Evolutionary conservation across 2,888 invertebrate species (phyloP).

Genomic region (Siphlonurus alternatus): DNA sequence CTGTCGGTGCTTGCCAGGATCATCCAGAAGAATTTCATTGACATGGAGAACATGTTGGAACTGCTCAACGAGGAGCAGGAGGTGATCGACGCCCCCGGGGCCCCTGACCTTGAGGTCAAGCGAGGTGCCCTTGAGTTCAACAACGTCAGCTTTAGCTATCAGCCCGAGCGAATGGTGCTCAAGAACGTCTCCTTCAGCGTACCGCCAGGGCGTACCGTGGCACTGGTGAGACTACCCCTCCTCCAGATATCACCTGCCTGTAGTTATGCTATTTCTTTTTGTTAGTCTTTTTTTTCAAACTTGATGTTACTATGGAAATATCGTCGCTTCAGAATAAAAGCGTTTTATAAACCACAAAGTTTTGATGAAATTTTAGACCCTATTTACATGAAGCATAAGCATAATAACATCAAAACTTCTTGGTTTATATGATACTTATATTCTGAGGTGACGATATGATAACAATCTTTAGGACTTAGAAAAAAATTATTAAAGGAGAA

Average conservation of each 20-base stretch:
- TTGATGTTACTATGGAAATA: conserved; percentile 6
- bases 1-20: conserved; percentile 38
- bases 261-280: background rate
- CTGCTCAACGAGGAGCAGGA: conserved; percentile 75
- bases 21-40: conserved; percentile 93
- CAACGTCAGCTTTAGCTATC: conserved; percentile 80
- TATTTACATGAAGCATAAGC: no score
- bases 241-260: background rate
- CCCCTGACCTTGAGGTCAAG: conserved; percentile 48
- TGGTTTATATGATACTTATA: no score
- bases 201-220: conserved; percentile 70
- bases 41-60: conserved; percentile 99
- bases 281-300: no score
- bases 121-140: conserved; percentile 66
- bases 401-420: no score
- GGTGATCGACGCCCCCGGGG: conserved; percentile 66
- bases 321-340: no score
- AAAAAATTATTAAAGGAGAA: no score
- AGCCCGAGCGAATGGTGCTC: conserved; percentile 56
- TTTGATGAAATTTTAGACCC: no score
- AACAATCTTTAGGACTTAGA: no score
- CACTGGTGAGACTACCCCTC: conserved; percentile 51
- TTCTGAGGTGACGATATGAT: no score
- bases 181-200: conserved; percentile 63
- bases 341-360: background rate